Percentiles rank a stretch among this genome's conserved stretches.
Evolutionary conservation across 2,797 vertebrate genomes (phyloP).

Genomic region (Halcyon chelicuti): DNA sequence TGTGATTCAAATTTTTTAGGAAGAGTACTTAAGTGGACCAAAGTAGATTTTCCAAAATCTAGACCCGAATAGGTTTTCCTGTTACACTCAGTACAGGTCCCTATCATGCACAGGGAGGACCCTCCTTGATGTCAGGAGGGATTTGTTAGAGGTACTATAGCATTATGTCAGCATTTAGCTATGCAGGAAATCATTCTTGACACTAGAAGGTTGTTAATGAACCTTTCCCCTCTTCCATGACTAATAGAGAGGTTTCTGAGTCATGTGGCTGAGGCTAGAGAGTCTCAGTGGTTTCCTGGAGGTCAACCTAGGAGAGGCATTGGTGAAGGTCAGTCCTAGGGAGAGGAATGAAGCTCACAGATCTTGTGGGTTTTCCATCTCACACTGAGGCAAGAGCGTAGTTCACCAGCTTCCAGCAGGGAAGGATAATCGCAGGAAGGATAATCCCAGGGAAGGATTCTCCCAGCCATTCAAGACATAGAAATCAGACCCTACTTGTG

Average conservation of each 20-base stretch:
- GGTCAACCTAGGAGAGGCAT: not conserved
- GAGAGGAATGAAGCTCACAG: not conserved
- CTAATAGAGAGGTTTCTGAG: not conserved
- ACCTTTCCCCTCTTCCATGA: not conserved
- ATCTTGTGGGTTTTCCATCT: not conserved
- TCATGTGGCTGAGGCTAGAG: not conserved
- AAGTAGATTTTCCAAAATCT: not conserved
- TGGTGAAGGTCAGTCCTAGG: not conserved
- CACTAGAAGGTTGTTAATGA: not conserved
- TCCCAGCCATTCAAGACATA: not conserved
- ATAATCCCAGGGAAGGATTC: not conserved
- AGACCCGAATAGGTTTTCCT: not conserved
- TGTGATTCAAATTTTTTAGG: not conserved
- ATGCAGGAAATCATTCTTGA: not conserved
- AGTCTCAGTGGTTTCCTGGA: not conserved
- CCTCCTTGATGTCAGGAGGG: not conserved
- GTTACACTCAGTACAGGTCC: not conserved
- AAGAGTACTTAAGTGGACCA: not conserved
- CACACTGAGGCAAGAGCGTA: not conserved
- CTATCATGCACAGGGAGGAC: not conserved
- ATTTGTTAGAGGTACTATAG: not conserved
- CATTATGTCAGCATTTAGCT: not conserved
- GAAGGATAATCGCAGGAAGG: not conserved
- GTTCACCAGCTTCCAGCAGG: not conserved
- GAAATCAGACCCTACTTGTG: not conserved